Base-by-base conservation (phyloP, 2,113 vertebrate genomes). In the Macquaria ambigua region DNA sequence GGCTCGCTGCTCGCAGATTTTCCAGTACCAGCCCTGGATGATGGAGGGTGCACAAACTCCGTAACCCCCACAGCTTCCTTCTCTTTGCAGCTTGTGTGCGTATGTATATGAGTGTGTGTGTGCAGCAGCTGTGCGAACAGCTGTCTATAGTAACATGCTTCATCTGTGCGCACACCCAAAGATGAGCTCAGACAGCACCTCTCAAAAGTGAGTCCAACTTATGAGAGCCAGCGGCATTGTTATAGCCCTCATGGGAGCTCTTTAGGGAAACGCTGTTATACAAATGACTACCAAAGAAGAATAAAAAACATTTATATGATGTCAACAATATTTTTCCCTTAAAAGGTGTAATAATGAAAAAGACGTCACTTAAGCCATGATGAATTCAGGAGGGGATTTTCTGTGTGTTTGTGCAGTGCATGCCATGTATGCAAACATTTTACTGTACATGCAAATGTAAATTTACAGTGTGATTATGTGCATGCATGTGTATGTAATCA, bases 41-140 rank as follows among this genome's bases (percentile, higher is more conserved):
- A 92, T 62, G 74, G 77, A 81, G 90, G 84, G 82, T 84, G 83
- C 58, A 41, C 20, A 23, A 93, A 94, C 93, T 90, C 89, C n/a
- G 3, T 89, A 81, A 92, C 85, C 88, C 91, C 89, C 25, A 61
- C 74, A 28, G 70, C 25, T 53, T 41, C 48, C 23, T 53, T 46
- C 59, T 83, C 59, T 78, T 28, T 83, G 34, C 77, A 58, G 76
- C 81, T 58, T 79, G 79, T 85, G 79, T 84, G 81, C 58, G n/a
- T 48, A 41, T 71, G 25, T 61, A 67, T 16, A 63, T 63, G 31
- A 28, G 59, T 64, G 41, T 86, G 75, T 20, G 31, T 39, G 66
- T 18, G 66, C 46, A 16, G 69, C 90, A 94, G 91, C 92, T 94
- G 93, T 85, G 88, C 18, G 63, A 88, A 91, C 90, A 93, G 89